Percentiles rank a stretch among this genome's conserved stretches.
phyloP scores from a whole-genome alignment of 2,888 invertebrate species.

The Nephrocerus scutellatus region DNA sequence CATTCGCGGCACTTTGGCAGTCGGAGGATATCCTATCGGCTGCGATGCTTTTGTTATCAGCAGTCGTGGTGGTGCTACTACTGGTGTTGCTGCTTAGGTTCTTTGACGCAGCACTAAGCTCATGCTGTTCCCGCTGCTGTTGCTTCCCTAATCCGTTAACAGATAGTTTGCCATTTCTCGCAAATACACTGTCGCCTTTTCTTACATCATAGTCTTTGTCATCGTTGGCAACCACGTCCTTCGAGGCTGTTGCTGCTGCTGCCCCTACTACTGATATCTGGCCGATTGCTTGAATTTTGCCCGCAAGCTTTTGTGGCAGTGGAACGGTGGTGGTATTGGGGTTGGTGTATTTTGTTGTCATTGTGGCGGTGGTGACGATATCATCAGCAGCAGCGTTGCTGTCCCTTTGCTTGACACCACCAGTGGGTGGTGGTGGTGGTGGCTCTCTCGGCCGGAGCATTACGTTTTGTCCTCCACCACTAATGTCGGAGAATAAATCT shows the following conservation, averaged over 20 bases:
- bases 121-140: constrained; percentile 14
- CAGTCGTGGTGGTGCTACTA: not conserved
- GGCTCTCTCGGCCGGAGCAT: constrained; percentile 46
- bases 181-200: constrained; percentile 29
- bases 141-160: constrained; percentile 23
- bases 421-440: constrained; percentile 31
- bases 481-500: constrained; percentile 51
- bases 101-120: too few species aligned
- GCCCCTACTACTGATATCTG: constrained; percentile 17
- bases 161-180: constrained; percentile 20
- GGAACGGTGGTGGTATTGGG: constrained; percentile 17
- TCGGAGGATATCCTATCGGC: constrained; percentile 6
- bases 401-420: too few species aligned
- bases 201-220: constrained; percentile 51
- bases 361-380: constrained; percentile 49
- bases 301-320: constrained; percentile 14
- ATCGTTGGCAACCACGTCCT: constrained; percentile 48
- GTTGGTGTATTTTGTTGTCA: constrained; percentile 43
- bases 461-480: too few species aligned
- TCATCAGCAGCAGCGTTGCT: constrained; percentile 44
- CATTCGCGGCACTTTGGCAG: too few species aligned
- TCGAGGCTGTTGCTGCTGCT: constrained; percentile 17
- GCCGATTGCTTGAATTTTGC: constrained; percentile 13
- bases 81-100: constrained; percentile 1
- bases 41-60: too few species aligned